Evolutionary conservation across 2,888 invertebrate genomes (phyloP).

Genomic region (Litoditis marina): DNA sequence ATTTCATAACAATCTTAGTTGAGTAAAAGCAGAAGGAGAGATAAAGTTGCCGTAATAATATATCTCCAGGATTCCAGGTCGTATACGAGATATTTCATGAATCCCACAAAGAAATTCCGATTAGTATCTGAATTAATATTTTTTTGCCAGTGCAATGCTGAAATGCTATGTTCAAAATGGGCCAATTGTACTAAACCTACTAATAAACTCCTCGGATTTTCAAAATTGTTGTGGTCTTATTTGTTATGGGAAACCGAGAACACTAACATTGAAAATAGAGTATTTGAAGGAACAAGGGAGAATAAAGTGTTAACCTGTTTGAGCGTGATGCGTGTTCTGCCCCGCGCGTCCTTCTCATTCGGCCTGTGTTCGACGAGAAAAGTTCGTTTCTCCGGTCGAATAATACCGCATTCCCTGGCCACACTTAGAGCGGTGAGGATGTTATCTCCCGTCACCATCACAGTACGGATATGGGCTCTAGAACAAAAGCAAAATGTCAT

Average conservation of each 20-base stretch:
- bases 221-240: too few species aligned
- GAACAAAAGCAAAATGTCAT: neutral
- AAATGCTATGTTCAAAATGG: too few species aligned
- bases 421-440: conserved; percentile 87
- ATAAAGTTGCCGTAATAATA: too few species aligned
- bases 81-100: too few species aligned
- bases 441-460: conserved; percentile 93
- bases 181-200: too few species aligned
- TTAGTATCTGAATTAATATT: too few species aligned
- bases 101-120: too few species aligned
- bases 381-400: conserved; percentile 50
- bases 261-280: neutral
- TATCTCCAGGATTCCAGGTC: too few species aligned
- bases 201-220: too few species aligned
- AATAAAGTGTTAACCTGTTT: conserved; percentile 25
- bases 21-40: neutral
- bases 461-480: conserved; percentile 74
- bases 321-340: conserved; percentile 30
- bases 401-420: conserved; percentile 75
- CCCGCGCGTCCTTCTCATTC: conserved; percentile 29
- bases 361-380: conserved; percentile 40
- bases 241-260: neutral
- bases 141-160: too few species aligned
- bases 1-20: too few species aligned
- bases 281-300: neutral